phyloP scores from a whole-genome alignment of 2,888 invertebrate species.

The Ormyrus nitidulus region DNA sequence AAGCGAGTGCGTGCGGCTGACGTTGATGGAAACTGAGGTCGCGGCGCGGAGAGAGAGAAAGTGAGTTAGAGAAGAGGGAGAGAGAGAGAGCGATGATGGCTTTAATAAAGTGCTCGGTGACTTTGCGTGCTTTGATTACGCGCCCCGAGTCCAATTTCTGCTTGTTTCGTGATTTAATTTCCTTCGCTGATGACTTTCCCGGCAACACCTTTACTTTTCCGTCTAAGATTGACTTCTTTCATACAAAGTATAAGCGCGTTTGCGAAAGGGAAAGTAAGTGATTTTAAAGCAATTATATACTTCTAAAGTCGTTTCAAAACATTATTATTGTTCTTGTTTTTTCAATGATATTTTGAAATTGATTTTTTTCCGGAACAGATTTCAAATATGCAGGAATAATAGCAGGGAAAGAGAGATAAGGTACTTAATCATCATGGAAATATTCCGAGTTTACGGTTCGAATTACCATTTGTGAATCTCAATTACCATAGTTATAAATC shows the following conservation, averaged over 20 bases:
- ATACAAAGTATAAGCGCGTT: no score
- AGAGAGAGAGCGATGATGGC: slow-evolving; percentile 34
- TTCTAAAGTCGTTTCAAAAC: no score
- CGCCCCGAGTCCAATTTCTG: not conserved
- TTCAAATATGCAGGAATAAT: no score
- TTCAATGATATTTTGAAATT: no score
- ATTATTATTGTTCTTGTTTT: no score
- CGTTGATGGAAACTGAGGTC: slow-evolving; percentile 56
- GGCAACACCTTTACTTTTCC: not conserved
- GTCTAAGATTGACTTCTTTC: not conserved
- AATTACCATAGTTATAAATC: slow-evolving; percentile 48
- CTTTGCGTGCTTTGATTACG: slow-evolving; percentile 52
- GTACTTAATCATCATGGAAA: slow-evolving; percentile 35
- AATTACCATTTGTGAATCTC: slow-evolving; percentile 29
- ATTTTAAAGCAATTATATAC: no score
- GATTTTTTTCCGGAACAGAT: no score
- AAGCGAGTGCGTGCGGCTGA: slow-evolving; percentile 46
- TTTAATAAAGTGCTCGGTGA: slow-evolving; percentile 53
- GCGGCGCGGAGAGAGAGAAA: not conserved
- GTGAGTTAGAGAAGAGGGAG: no score
- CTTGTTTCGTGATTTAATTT: slow-evolving; percentile 37
- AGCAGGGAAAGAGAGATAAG: not conserved
- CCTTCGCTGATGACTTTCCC: slow-evolving; percentile 24
- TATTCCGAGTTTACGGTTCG: slow-evolving; percentile 22
- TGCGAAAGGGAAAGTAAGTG: no score